These are phyloP conservation scores for Brachionichthys hirsutus DNA, from an alignment of 2,113 vertebrate species.

Conservation along the genomic window DNA sequence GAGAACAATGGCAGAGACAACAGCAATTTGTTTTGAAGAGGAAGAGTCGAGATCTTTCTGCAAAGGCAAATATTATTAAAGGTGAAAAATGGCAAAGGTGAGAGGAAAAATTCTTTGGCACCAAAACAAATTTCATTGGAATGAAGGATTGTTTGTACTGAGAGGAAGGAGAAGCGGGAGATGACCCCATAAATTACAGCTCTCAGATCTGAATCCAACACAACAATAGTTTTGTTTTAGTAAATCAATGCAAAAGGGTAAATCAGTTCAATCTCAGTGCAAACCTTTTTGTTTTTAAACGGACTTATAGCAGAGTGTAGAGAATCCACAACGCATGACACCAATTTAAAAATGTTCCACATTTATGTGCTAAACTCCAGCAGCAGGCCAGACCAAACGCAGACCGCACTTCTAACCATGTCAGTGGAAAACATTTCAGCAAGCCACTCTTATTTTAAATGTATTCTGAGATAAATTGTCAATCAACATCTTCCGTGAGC, in stretches of 20 bases:
- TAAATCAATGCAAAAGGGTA: slow-evolving; percentile 28
- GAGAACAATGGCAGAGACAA: slow-evolving; percentile 5
- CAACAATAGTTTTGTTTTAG: slow-evolving; percentile 19
- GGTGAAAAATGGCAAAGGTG: neutral
- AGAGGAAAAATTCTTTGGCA: slow-evolving; percentile 37
- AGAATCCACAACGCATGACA: slow-evolving; percentile 11
- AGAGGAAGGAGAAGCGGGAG: slow-evolving; percentile 9
- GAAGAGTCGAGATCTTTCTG: neutral
- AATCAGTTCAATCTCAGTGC: slow-evolving; percentile 24
- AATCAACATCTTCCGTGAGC: neutral
- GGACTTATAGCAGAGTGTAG: neutral
- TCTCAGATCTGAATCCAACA: slow-evolving; percentile 33
- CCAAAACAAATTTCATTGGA: slow-evolving; percentile 1
- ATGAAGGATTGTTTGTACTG: slow-evolving; percentile 19
- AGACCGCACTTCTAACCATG: neutral
- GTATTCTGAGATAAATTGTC: slow-evolving; percentile 8
- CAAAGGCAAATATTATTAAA: neutral
- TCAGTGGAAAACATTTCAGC: neutral
- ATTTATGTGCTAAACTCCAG: slow-evolving; percentile 19
- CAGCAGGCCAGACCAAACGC: slow-evolving; percentile 47
- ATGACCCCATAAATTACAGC: slow-evolving; percentile 35
- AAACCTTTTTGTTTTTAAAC: slow-evolving; percentile 29
- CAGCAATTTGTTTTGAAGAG: no score
- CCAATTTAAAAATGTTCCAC: slow-evolving; percentile 21
- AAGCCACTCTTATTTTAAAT: slow-evolving; percentile 13